Evolutionary conservation across 2,888 invertebrate species (phyloP), one percentile per base, ranked within the genome.

Genomic region (Cosmia pyralina): DNA sequence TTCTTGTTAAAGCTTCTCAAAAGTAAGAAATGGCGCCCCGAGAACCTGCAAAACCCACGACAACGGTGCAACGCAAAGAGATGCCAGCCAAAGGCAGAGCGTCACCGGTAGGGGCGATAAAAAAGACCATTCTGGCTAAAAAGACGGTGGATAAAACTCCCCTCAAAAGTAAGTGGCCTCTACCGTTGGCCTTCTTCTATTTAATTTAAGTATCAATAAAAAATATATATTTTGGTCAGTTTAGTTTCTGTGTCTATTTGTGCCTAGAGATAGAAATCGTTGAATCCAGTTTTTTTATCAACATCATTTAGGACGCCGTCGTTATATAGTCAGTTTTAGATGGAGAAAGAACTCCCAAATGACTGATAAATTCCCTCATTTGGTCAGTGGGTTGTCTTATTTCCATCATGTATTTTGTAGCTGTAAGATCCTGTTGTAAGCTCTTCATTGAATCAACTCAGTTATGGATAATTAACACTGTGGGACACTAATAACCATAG

Each of bases 11-110:
- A 52, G 57, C 22, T 58, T 59, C 1, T 19, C 0, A 44, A 84
- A 78, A 66, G 72, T 69, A 65, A 53, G 55, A 53, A 72, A 95
- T 95, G 95, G 94, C 94, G 68, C 94, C 95, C 38, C 89, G 92
- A 84, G 93, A 93, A 84, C 89, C 89, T 22, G 84, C 90, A 1
- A 94, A 94, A 88, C 66, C 89, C 7, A 90, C 91, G 69, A 88
- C 92, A 28, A 94, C 93, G 86, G 86, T 89, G 68, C 92, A 92
- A 80, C 92, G 91, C 52, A 93, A 92, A 84, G 85, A 90, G 10
- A 86, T 67, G 50, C 77, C 84, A 10, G 67, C 87, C 0, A 93
- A 91, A 80, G 78, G 81, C 13, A 91, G 89, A 83, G 87, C 92
- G n/a, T 92, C 92, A 28, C 92, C 94, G 2, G 83, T 88, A 55